These are phyloP conservation scores for Pampus argenteus DNA, from an alignment of 2,797 vertebrate genomes.

Conservation along the genomic window DNA sequence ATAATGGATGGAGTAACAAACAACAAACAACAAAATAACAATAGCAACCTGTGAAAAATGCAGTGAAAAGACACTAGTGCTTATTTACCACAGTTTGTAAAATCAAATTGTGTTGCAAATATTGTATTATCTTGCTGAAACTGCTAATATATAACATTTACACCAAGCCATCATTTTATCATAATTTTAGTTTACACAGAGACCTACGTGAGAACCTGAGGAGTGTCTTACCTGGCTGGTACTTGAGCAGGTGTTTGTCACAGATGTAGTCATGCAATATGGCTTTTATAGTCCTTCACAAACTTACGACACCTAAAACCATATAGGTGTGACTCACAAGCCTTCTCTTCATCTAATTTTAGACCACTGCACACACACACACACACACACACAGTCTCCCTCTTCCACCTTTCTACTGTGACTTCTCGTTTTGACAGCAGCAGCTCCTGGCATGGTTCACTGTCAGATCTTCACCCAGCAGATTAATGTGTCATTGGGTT, in stretches of 20 bases:
- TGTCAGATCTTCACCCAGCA: conserved; percentile 26
- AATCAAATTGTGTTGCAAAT: neutral
- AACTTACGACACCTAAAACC: conserved; percentile 62
- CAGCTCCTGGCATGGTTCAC: conserved; percentile 25
- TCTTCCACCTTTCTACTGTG: conserved; percentile 2
- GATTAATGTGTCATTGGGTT: conserved; percentile 42
- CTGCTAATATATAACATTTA: neutral
- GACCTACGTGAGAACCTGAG: neutral
- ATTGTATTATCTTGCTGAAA: neutral
- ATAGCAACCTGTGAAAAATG: neutral
- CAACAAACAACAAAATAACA: conserved; percentile 13
- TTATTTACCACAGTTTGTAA: neutral
- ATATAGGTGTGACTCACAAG: conserved; percentile 47
- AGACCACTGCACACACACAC: conserved; percentile 15
- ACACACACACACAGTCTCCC: conserved; percentile 23
- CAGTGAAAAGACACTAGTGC: neutral
- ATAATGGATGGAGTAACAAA: neutral
- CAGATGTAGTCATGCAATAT: conserved; percentile 8
- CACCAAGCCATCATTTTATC: too few relatives aligned
- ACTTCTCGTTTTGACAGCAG: conserved; percentile 7
- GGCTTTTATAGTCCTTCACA: conserved; percentile 74
- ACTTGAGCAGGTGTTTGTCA: conserved; percentile 58
- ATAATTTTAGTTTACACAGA: neutral
- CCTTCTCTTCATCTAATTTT: conserved; percentile 48
- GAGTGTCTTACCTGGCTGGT: conserved; percentile 63